These are phyloP conservation scores for Drosophila cognata DNA, from an alignment of 2,888 invertebrate species.

Conservation along the genomic window DNA sequence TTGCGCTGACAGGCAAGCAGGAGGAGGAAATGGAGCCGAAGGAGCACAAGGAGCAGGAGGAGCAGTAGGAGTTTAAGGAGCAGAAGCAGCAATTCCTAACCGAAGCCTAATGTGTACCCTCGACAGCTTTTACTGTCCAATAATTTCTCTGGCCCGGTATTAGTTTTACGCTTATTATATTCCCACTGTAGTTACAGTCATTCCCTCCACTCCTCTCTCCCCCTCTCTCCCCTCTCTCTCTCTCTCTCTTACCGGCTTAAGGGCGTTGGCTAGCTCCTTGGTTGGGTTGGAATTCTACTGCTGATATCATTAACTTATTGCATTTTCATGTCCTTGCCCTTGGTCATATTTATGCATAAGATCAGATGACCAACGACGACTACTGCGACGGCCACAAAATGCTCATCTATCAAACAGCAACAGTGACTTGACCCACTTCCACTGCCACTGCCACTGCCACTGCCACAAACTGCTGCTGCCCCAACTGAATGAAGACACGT, in stretches of 20 bases:
- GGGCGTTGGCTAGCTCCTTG: background rate
- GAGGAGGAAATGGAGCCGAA: background rate
- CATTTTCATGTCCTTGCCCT: conserved; percentile 58
- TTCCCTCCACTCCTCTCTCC: background rate
- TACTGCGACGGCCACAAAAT: conserved; percentile 30
- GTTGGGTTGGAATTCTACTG: background rate
- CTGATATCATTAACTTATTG: conserved; percentile 79
- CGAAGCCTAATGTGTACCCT: conserved; percentile 1
- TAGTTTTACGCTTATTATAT: conserved; percentile 68
- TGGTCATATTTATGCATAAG: conserved; percentile 74
- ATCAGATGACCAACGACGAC: conserved; percentile 44
- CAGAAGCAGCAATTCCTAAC: background rate
- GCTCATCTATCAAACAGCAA: conserved; percentile 69
- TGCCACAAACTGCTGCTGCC: background rate
- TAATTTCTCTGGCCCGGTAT: conserved; percentile 59
- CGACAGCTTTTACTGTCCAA: conserved; percentile 62
- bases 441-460: background rate
- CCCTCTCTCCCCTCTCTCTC: too few relatives aligned
- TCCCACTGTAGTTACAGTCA: conserved; percentile 14
- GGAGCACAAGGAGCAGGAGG: background rate
- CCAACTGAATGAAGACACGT: conserved; percentile 30
- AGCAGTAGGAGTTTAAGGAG: background rate
- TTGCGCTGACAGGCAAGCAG: conserved; percentile 16
- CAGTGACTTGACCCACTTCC: background rate
- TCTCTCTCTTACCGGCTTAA: conserved; percentile 33